These are phyloP conservation scores for Pelosia muscerda DNA, from an alignment of 2,888 invertebrate genomes.

Conservation along the genomic window DNA sequence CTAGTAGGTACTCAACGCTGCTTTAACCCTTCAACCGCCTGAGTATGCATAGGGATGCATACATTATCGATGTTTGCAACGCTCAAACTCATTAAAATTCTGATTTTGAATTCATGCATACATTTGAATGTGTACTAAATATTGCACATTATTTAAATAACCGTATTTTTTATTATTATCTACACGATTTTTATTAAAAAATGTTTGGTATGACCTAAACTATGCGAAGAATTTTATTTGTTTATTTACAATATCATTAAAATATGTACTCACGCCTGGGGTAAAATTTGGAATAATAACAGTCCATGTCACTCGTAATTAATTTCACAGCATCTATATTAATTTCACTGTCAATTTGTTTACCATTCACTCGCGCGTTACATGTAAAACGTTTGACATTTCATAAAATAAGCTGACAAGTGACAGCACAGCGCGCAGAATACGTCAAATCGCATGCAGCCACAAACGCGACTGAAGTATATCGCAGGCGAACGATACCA, in stretches of 20 bases:
- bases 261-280: slow-evolving; percentile 85
- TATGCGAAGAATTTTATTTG: slow-evolving; percentile 80
- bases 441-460: slow-evolving; percentile 87
- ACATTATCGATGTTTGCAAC: neutral
- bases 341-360: slow-evolving; percentile 83
- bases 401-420: slow-evolving; percentile 85
- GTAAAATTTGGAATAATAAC: slow-evolving; percentile 86
- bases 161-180: slow-evolving; percentile 5
- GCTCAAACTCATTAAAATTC: slow-evolving; percentile 1
- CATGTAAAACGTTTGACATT: slow-evolving; percentile 84
- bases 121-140: neutral
- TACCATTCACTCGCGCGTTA: slow-evolving; percentile 83
- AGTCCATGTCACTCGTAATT: slow-evolving; percentile 82
- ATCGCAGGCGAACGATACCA: slow-evolving; percentile 86
- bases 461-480: slow-evolving; percentile 88
- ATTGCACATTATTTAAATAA: neutral
- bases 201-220: slow-evolving; percentile 71
- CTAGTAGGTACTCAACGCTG: neutral
- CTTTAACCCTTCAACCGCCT: neutral
- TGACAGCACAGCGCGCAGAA: slow-evolving; percentile 86
- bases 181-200: slow-evolving; percentile 38
- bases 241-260: slow-evolving; percentile 74
- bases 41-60: neutral
- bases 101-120: neutral
- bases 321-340: slow-evolving; percentile 78